These are phyloP conservation scores for Pao palembangensis DNA, from an alignment of 2,113 vertebrate genomes.

Conservation along the genomic window DNA sequence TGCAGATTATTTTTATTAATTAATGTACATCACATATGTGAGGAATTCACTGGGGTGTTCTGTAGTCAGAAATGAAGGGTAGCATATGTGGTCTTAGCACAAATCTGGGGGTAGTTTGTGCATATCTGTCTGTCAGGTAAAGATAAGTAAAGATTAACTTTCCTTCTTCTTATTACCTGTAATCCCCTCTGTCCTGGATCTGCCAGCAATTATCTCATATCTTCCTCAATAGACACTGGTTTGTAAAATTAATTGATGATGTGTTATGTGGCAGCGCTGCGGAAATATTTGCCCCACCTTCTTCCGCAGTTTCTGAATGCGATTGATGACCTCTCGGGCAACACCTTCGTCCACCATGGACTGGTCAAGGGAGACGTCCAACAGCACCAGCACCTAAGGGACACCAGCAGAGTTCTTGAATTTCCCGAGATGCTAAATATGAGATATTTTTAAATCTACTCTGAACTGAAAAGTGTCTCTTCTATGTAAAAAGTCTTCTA, in stretches of 20 bases:
- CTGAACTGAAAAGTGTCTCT: too few species aligned
- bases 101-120: too few species aligned
- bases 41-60: too few species aligned
- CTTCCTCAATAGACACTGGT: conserved; percentile 43
- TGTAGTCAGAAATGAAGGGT: too few species aligned
- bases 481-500: too few species aligned
- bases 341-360: conserved; percentile 96
- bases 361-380: conserved; percentile 92
- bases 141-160: too few species aligned
- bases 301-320: conserved; percentile 97
- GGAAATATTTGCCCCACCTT: conserved; percentile 78
- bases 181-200: background rate
- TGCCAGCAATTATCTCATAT: background rate
- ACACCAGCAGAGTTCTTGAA: background rate
- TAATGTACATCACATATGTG: too few species aligned
- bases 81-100: too few species aligned
- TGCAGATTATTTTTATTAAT: background rate
- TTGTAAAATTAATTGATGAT: conserved; percentile 40
- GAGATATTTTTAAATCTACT: too few species aligned
- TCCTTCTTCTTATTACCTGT: too few species aligned
- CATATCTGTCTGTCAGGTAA: too few species aligned
- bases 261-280: conserved; percentile 45
- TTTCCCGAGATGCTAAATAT: background rate
- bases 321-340: conserved; percentile 95
- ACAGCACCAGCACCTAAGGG: conserved; percentile 84